Evolutionary conservation across 2,113 vertebrate species (phyloP).

Genomic region (Stegostoma tigrinum): DNA sequence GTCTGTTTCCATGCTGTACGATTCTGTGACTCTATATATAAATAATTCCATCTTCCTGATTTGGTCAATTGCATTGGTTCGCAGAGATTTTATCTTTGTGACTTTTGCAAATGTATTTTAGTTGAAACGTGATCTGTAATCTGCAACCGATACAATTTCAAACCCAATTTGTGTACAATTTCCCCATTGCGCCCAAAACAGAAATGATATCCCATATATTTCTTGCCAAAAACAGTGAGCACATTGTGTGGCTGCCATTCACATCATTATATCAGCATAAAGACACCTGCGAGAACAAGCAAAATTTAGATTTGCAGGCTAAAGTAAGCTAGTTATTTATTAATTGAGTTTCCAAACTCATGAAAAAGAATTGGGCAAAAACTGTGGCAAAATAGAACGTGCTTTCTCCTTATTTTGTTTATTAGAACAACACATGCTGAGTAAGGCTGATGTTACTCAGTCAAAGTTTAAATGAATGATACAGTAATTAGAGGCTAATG

Average conservation of each 20-base stretch:
- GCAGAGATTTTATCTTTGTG: neutral
- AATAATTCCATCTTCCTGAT: neutral
- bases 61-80: neutral
- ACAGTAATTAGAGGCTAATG: conserved; percentile 85
- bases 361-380: neutral
- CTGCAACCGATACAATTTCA: neutral
- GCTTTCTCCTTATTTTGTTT: too few species aligned
- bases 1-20: too few species aligned
- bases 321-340: neutral
- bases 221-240: neutral
- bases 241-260: neutral
- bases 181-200: neutral
- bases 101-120: neutral
- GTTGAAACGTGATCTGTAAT: neutral
- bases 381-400: neutral
- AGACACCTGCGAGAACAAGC: neutral
- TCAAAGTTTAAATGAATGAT: conserved; percentile 91
- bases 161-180: neutral
- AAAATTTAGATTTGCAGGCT: neutral
- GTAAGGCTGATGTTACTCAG: conserved; percentile 52
- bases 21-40: too few species aligned
- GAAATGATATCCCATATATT: neutral
- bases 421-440: neutral
- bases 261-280: neutral
- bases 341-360: neutral